These are phyloP conservation scores for Pyrrhopygopsis socrates DNA, from an alignment of 2,888 invertebrate genomes.

Conservation along the genomic window DNA sequence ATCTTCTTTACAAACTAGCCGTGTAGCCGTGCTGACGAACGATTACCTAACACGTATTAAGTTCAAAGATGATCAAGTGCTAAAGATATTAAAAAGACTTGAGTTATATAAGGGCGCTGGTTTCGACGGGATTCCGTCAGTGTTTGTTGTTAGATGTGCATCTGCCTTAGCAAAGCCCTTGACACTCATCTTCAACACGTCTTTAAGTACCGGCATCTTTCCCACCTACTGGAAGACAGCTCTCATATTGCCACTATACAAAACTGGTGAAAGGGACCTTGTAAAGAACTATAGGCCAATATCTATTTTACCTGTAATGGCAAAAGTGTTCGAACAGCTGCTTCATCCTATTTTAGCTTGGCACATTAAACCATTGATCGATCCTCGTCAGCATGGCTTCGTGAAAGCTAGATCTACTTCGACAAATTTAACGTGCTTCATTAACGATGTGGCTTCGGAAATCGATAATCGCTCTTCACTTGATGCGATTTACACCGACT, in stretches of 20 bases:
- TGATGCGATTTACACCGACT: conserved; percentile 43
- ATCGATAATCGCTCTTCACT: conserved; percentile 1
- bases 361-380: conserved; percentile 16
- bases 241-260: conserved; percentile 11
- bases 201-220: background rate
- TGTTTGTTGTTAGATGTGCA: background rate
- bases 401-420: conserved; percentile 31
- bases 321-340: conserved; percentile 22
- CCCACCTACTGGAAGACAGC: conserved; percentile 27
- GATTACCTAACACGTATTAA: too few species aligned
- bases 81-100: too few species aligned
- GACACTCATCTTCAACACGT: conserved; percentile 1
- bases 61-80: too few species aligned
- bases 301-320: conserved; percentile 25
- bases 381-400: conserved; percentile 37
- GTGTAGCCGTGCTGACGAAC: too few species aligned
- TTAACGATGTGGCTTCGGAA: conserved; percentile 6
- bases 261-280: conserved; percentile 7
- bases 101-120: too few species aligned
- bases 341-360: conserved; percentile 4
- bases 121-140: too few species aligned
- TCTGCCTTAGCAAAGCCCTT: too few species aligned
- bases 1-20: too few species aligned
- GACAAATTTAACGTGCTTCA: conserved; percentile 27
- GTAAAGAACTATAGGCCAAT: conserved; percentile 42